A percentile compares a stretch with the other conserved stretches of the same genome.
These are phyloP conservation scores for Irena cyanogastra DNA, from an alignment of 2,113 vertebrate species.

Conservation along the genomic window DNA sequence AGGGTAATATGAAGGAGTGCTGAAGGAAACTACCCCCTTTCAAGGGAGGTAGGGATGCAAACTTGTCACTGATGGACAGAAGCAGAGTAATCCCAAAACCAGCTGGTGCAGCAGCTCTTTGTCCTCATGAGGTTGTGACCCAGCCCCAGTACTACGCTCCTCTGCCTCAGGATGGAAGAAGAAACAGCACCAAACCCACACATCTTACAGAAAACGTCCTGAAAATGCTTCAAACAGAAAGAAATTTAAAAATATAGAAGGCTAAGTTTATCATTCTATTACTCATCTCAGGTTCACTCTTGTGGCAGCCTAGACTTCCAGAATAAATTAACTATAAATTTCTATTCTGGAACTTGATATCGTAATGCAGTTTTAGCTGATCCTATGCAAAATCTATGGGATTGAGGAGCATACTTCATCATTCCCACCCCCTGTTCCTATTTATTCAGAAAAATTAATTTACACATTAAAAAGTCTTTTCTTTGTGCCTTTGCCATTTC, in stretches of 20 bases:
- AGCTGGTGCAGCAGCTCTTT: neutral
- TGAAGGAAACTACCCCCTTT: neutral
- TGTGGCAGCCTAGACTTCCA: neutral
- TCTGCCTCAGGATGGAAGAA: neutral
- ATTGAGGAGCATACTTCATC: neutral
- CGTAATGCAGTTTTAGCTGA: neutral
- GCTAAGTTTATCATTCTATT: neutral
- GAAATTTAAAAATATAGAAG: neutral
- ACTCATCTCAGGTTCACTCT: neutral
- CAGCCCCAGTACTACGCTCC: neutral
- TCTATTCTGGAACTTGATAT: neutral
- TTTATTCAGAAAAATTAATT: conserved; percentile 12
- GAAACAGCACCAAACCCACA: neutral
- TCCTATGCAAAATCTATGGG: neutral
- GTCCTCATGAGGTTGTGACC: neutral
- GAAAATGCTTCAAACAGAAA: neutral
- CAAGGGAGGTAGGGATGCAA: neutral
- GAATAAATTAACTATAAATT: neutral
- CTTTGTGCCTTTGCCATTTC: neutral
- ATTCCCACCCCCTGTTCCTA: neutral
- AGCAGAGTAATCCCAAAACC: neutral
- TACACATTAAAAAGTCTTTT: neutral
- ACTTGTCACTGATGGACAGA: neutral
- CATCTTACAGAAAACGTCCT: neutral
- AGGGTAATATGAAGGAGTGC: neutral